Base-by-base conservation (phyloP, 1,140 invertebrate species). In the Reticulitermes speratus region DNA sequence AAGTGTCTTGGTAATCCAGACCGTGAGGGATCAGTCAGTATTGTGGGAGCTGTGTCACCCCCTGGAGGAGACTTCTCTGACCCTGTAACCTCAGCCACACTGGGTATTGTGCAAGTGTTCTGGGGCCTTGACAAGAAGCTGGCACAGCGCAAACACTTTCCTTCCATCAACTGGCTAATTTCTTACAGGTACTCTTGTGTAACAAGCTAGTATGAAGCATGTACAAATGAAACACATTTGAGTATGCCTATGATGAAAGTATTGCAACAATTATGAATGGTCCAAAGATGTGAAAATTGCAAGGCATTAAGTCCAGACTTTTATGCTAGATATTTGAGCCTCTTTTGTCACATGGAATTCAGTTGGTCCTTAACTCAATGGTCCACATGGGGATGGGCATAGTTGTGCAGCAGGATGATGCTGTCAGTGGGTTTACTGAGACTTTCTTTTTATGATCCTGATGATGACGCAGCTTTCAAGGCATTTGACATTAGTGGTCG, bases 1-100 rank as follows among this genome's bases (percentile, higher is more conserved):
- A 99, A 97, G 93, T 99, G 98, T 92, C 92, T 99, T 83, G 99
- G 99, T 90, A 99, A 99, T 92, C 99, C 99, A 23, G 97, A 98
- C 90, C 93, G 99, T 89, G 98, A 99, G 92, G 96, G 99, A 88
- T 99, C 98, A 87, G 99, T 99, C 75, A 99, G 98, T 89, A 99
- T 99, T 93, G 99, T 99, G 81, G 99, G 99, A 89, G 99, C 99
- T 90, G 99, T 99, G 87, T 99, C 99, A 25, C 99, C 99, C 83
- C 99, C 99, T 91, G 99, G 99, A 94, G 99, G 99, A 94, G 99
- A 99, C 92, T 99, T 99, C 94, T 99, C 99, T 55, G 99, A 99
- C 95, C 99, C 99, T 87, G 99, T 99, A 44, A 99, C 99, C 11
- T 98, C 98, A 14, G 98, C 99, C 86, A 99, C 99, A 44, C 94